phyloP scores from a whole-genome alignment of 2,888 invertebrate species.

The Ceratothoa steindachneri region DNA sequence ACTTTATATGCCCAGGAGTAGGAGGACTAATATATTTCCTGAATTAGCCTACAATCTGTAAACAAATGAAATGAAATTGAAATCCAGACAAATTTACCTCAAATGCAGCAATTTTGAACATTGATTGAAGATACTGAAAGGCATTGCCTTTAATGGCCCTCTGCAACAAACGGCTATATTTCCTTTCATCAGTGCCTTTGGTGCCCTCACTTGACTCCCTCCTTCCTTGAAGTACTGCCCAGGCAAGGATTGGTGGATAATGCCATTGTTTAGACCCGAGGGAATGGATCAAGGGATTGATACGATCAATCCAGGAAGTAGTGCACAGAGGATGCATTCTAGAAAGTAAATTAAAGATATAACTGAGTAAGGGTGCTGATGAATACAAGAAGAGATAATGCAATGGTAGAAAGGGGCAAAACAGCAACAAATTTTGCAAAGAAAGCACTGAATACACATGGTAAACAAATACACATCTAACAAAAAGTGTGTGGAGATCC shows the following conservation, averaged over 20 bases:
- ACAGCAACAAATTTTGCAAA: no score
- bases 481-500: no score
- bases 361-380: background rate
- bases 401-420: no score
- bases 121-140: conserved; percentile 32
- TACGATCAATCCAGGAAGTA: conserved; percentile 21
- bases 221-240: conserved; percentile 33
- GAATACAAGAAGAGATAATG: background rate
- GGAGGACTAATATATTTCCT: no score
- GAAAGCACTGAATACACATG: no score
- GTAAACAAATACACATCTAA: no score
- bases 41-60: no score
- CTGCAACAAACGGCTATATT: conserved; percentile 36
- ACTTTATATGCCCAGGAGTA: no score
- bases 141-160: conserved; percentile 37
- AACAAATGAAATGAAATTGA: no score
- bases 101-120: conserved; percentile 29
- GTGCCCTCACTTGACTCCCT: background rate
- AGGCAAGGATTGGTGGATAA: conserved; percentile 42
- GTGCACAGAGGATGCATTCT: conserved; percentile 32
- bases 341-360: background rate
- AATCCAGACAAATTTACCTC: no score
- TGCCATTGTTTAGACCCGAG: conserved; percentile 40
- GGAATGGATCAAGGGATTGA: conserved; percentile 36
- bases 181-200: conserved; percentile 18